phyloP scores from a whole-genome alignment of 2,113 vertebrate species.

The Speoplatyrhinus poulsoni region DNA sequence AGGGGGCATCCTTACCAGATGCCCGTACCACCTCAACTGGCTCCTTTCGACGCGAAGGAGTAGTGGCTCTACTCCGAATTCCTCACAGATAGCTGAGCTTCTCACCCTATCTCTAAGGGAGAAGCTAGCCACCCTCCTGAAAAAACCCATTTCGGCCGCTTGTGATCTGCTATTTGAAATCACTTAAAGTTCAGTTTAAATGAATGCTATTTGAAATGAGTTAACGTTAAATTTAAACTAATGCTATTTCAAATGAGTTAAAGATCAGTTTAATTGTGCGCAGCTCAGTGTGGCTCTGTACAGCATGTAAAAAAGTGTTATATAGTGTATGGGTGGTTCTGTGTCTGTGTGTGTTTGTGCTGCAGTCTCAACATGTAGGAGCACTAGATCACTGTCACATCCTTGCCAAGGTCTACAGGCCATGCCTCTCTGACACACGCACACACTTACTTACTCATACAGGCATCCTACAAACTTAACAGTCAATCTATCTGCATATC shows the following conservation, averaged over 20 bases:
- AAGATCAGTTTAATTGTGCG: background rate
- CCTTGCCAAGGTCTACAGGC: slow-evolving; percentile 47
- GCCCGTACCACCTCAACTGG: no score
- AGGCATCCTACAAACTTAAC: background rate
- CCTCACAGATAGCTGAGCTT: no score
- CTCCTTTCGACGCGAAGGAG: no score
- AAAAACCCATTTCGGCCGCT: no score
- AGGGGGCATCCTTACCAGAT: no score
- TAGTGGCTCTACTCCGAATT: no score
- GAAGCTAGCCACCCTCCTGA: no score
- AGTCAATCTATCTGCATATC: no score
- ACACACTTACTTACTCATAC: background rate
- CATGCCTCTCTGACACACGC: background rate
- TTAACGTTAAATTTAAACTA: background rate
- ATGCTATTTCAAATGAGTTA: background rate
- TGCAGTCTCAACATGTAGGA: slow-evolving; percentile 46
- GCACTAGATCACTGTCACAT: slow-evolving; percentile 64
- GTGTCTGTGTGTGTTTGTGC: slow-evolving; percentile 21
- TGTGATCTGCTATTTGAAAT: no score
- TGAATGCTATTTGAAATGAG: background rate
- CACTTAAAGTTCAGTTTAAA: background rate
- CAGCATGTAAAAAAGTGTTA: no score
- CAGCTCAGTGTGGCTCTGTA: no score
- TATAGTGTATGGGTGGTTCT: background rate
- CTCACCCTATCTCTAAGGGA: no score